phyloP scores from a whole-genome alignment of 64 coral and sea anemone species.

The Catalaphyllia jardinei region DNA sequence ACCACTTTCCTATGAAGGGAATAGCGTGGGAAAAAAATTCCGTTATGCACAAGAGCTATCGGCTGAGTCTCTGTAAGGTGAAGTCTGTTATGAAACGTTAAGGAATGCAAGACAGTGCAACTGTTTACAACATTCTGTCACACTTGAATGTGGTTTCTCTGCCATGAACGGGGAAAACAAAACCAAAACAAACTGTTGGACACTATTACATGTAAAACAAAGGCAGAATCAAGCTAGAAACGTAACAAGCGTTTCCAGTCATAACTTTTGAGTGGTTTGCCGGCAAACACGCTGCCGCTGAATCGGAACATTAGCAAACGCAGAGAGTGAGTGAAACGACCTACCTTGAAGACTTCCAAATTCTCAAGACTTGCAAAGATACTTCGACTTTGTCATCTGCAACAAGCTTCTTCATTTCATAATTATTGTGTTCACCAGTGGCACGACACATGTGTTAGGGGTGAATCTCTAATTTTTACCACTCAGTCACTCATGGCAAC shows the following conservation, averaged over 20 bases:
- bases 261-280: neutral
- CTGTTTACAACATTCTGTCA: neutral
- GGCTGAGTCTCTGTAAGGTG: neutral
- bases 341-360: neutral
- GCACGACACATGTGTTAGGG: neutral
- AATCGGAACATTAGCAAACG: neutral
- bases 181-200: neutral
- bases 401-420: neutral
- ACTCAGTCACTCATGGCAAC: neutral
- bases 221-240: constrained; percentile 5
- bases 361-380: neutral
- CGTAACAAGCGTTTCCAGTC: neutral
- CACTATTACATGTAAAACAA: neutral
- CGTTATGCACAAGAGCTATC: neutral
- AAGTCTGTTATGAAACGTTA: neutral
- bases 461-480: neutral
- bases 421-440: neutral
- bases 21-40: neutral
- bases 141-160: neutral
- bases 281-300: neutral
- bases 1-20: constrained; percentile 11
- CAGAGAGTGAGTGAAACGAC: neutral
- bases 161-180: neutral
- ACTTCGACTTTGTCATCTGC: neutral
- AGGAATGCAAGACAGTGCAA: no score